phyloP scores from a whole-genome alignment of 2,113 vertebrate species.

The Syngnathus floridae region DNA sequence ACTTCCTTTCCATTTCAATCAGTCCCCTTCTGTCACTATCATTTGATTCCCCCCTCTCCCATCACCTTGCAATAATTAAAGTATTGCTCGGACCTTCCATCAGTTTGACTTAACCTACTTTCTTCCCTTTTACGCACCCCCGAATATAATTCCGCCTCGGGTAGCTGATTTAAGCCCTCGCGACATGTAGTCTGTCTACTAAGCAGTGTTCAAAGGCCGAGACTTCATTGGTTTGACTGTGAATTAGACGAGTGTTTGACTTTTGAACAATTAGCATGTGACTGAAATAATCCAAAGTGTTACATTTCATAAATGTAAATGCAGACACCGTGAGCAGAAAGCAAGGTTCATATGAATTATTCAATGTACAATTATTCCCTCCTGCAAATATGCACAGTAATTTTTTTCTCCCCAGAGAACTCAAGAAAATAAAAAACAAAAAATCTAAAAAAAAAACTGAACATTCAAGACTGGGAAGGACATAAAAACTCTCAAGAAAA shows the following conservation, averaged over 20 bases:
- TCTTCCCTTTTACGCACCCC: conserved; percentile 7
- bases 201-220: conserved; percentile 27
- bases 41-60: conserved; percentile 25
- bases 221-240: conserved; percentile 42
- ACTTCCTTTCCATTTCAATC: conserved; percentile 42
- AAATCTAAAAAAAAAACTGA: too few relatives aligned
- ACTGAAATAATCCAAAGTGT: conserved; percentile 35
- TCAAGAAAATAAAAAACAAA: too few relatives aligned
- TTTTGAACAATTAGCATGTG: conserved; percentile 48
- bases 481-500: too few relatives aligned
- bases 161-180: conserved; percentile 45
- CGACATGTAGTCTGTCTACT: conserved; percentile 49
- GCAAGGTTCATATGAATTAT: background rate
- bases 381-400: too few relatives aligned
- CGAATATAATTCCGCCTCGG: conserved; percentile 27
- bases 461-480: too few relatives aligned
- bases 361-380: background rate
- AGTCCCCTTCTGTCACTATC: conserved; percentile 39
- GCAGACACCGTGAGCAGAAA: conserved; percentile 6
- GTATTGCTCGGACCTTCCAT: conserved; percentile 54
- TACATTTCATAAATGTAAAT: conserved; percentile 43
- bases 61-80: conserved; percentile 61
- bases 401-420: background rate
- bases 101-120: conserved; percentile 68
- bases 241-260: conserved; percentile 46